These are phyloP conservation scores for Nasonia oneida DNA, from an alignment of 2,888 invertebrate genomes.

Conservation along the genomic window DNA sequence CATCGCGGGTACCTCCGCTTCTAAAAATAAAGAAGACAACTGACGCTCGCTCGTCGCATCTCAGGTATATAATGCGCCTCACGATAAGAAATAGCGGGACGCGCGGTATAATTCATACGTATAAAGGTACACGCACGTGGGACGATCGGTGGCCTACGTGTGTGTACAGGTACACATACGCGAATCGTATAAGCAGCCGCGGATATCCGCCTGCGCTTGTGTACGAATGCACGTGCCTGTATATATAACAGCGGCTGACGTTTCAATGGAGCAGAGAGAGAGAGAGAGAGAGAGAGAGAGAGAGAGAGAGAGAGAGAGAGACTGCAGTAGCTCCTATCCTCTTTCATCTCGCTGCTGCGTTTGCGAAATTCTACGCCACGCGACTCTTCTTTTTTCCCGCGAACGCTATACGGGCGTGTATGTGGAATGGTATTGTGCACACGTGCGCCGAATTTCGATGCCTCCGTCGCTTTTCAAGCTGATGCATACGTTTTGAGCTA, in stretches of 20 bases:
- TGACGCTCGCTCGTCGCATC: no score
- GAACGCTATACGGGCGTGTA: not conserved
- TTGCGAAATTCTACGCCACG: constrained; percentile 8
- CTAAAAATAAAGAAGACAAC: no score
- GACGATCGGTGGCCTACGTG: not conserved
- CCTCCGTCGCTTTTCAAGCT: not conserved
- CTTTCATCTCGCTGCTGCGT: constrained; percentile 26
- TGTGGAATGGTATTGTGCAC: not conserved
- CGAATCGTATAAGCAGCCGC: not conserved
- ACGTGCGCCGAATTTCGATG: constrained; percentile 6
- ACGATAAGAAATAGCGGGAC: not conserved
- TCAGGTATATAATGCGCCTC: no score
- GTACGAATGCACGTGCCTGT: not conserved
- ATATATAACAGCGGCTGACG: constrained; percentile 25
- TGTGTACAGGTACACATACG: not conserved
- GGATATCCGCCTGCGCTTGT: constrained; percentile 8
- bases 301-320: not conserved
- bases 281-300: no score
- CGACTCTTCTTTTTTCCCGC: not conserved
- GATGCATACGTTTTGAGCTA: not conserved
- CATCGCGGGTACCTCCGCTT: no score
- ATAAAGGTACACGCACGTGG: not conserved
- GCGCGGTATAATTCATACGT: not conserved
- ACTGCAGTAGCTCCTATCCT: not conserved
- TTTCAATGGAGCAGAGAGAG: not conserved